These are phyloP conservation scores for Pelecanoides urinatrix DNA, from an alignment of 2,113 vertebrate species.

Conservation along the genomic window DNA sequence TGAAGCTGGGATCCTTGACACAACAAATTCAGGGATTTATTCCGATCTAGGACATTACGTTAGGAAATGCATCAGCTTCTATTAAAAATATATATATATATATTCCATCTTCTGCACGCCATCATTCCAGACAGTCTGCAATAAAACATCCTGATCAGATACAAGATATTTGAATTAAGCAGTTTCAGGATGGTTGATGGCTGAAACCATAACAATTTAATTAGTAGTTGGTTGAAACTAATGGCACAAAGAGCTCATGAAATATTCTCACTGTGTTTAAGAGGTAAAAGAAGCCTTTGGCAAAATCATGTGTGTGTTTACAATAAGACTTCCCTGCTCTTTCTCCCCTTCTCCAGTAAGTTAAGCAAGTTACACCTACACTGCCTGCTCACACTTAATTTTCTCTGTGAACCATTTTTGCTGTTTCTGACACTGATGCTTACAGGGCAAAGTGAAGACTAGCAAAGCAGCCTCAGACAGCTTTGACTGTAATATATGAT, in stretches of 20 bases:
- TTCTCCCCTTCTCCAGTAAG: not conserved
- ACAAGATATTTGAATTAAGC: not conserved
- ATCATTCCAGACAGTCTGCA: not conserved
- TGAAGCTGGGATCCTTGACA: not conserved
- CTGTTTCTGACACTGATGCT: not conserved
- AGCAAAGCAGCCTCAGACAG: not conserved
- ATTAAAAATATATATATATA: too few relatives aligned
- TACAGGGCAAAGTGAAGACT: not conserved
- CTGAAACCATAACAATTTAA: constrained; percentile 28
- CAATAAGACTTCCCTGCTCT: not conserved
- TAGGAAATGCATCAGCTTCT: not conserved
- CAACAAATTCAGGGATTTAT: not conserved
- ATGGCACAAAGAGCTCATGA: not conserved
- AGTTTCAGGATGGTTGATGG: constrained; percentile 1
- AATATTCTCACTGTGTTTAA: not conserved
- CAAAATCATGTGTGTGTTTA: not conserved
- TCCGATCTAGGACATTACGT: not conserved
- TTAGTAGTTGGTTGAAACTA: constrained; percentile 18
- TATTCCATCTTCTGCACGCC: not conserved
- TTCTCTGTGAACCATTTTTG: not conserved
- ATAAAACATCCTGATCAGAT: constrained; percentile 4
- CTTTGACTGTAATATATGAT: not conserved
- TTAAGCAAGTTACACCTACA: not conserved
- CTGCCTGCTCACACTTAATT: not conserved
- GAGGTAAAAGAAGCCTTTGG: not conserved